Conservation (phyloP, 2,113 vertebrate genomes). For the Morphnarchus princeps region DNA sequence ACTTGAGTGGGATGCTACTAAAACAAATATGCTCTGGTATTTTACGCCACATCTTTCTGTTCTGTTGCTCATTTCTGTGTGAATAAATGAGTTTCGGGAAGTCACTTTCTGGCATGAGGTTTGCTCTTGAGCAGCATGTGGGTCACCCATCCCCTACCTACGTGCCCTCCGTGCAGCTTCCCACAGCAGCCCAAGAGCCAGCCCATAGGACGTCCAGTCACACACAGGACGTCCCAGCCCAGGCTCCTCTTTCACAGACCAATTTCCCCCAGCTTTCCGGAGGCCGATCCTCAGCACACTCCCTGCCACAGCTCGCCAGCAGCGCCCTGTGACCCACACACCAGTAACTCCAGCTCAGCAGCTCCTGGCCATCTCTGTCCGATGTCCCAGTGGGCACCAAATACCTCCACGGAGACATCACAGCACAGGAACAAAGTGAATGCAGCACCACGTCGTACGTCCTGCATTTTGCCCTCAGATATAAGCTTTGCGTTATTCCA, state of each 20-base stretch:
- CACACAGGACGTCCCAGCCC: neutral
- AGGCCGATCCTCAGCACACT: neutral
- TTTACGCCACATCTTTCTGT: neutral
- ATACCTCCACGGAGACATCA: neutral
- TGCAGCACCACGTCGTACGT: neutral
- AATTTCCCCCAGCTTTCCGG: neutral
- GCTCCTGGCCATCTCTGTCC: neutral
- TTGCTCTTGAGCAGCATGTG: rapidly evolving
- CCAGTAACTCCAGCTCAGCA: neutral
- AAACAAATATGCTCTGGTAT: conserved; percentile 30
- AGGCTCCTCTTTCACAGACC: neutral
- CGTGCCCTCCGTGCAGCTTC: neutral
- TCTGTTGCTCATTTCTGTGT: conserved; percentile 16
- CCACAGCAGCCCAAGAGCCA: neutral
- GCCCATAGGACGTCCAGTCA: neutral
- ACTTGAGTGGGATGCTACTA: conserved; percentile 19
- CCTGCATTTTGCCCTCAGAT: neutral
- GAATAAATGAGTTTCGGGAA: neutral
- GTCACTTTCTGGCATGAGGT: neutral
- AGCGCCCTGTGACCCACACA: neutral
- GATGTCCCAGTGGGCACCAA: neutral
- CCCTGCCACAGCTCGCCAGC: neutral
- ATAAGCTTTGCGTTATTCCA: rapidly evolving
- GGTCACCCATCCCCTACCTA: neutral
- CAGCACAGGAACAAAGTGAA: neutral